phyloP scores from a whole-genome alignment of 2,888 invertebrate species.

The Coelopa pilipes region DNA sequence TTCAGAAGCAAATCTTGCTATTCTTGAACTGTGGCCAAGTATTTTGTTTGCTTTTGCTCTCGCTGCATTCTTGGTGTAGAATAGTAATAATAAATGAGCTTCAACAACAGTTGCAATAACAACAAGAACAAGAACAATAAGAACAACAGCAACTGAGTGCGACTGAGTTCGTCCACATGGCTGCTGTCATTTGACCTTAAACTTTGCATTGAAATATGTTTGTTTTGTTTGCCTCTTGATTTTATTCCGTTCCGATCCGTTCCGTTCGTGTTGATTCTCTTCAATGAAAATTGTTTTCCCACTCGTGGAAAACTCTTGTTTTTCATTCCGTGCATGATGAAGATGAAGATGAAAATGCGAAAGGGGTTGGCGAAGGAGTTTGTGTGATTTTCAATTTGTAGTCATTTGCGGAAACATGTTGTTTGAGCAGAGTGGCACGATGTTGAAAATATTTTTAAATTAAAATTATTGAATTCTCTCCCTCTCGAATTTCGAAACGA shows the following conservation, averaged over 20 bases:
- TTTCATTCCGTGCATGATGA: not conserved
- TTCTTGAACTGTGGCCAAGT: slow-evolving; percentile 29
- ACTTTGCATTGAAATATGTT: slow-evolving; percentile 18
- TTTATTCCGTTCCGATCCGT: not conserved
- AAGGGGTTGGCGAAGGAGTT: no score
- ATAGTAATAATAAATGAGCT: slow-evolving; percentile 3
- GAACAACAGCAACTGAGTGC: no score
- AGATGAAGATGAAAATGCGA: no score
- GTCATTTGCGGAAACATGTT: slow-evolving; percentile 5
- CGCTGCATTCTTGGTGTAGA: not conserved
- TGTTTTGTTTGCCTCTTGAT: not conserved
- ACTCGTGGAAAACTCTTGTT: not conserved
- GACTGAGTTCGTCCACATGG: not conserved
- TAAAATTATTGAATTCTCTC: no score
- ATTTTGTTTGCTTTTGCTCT: slow-evolving; percentile 22
- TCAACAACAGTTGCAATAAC: slow-evolving; percentile 6
- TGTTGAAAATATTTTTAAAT: not conserved
- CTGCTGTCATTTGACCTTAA: slow-evolving; percentile 31
- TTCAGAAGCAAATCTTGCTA: not conserved
- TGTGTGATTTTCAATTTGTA: not conserved
- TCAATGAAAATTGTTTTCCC: not conserved
- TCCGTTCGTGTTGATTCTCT: not conserved
- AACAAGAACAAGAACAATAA: not conserved
- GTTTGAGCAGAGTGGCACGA: not conserved
- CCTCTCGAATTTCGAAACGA: no score